A percentile compares a stretch with the other conserved stretches of the same genome.
Conservation (phyloP, 2,888 invertebrate species). For the Diadegma fenestrale region DNA sequence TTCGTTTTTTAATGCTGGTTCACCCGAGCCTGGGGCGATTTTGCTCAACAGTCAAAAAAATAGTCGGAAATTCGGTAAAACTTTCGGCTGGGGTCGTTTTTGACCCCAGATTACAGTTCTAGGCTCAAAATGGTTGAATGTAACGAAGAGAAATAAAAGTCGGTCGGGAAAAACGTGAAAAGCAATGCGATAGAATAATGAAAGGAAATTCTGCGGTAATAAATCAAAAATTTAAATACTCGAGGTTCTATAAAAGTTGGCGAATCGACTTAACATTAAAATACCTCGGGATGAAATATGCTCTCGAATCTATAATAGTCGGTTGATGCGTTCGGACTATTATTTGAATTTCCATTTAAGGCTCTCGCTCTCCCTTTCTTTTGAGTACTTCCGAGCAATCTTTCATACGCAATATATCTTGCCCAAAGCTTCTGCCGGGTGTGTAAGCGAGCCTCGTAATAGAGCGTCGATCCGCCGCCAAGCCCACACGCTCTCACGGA, state of each 20-base stretch:
- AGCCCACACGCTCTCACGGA: conserved; percentile 19
- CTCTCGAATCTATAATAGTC: conserved; percentile 44
- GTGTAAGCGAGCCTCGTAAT: conserved; percentile 18
- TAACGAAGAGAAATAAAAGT: neutral
- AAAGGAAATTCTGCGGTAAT: neutral
- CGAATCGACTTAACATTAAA: neutral
- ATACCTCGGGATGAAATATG: neutral
- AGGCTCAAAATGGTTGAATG: no score
- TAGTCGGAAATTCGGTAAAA: no score
- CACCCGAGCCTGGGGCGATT: no score
- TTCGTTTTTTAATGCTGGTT: no score
- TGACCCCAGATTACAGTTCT: no score
- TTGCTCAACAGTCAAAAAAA: no score
- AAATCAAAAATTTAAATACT: neutral
- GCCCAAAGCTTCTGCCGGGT: neutral
- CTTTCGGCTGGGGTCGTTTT: no score
- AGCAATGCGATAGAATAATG: neutral
- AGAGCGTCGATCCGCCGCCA: conserved; percentile 13
- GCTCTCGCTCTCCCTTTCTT: neutral
- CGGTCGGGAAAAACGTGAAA: neutral
- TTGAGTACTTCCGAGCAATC: conserved; percentile 47
- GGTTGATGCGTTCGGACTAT: conserved; percentile 51
- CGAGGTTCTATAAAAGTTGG: neutral
- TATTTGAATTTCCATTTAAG: conserved; percentile 56
- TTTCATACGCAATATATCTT: conserved; percentile 5